These are phyloP conservation scores for Euplexia lucipara DNA, from an alignment of 2,888 invertebrate species.

Conservation along the genomic window DNA sequence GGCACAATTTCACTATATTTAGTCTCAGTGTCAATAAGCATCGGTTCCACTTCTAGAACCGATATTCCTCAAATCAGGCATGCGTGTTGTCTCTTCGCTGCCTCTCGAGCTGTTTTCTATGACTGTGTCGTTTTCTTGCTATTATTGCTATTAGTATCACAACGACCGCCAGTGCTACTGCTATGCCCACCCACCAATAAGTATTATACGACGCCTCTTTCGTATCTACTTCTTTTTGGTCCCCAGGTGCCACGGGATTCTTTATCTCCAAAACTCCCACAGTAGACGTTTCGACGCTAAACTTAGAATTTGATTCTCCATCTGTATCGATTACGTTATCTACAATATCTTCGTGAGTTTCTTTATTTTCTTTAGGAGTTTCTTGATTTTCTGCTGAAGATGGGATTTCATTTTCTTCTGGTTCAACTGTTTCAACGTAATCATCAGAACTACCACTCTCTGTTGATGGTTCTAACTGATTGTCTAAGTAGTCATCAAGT, in stretches of 20 bases:
- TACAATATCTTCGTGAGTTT: slow-evolving; percentile 67
- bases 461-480: slow-evolving; percentile 81
- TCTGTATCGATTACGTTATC: slow-evolving; percentile 82
- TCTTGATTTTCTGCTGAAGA: slow-evolving; percentile 57
- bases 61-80: slow-evolving; percentile 90
- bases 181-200: slow-evolving; percentile 89
- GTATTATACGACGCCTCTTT: slow-evolving; percentile 87
- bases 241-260: slow-evolving; percentile 79
- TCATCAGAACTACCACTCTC: slow-evolving; percentile 75
- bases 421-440: slow-evolving; percentile 79
- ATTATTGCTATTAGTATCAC: slow-evolving; percentile 85
- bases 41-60: slow-evolving; percentile 87
- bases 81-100: slow-evolving; percentile 85
- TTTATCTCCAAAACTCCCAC: slow-evolving; percentile 87
- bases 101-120: slow-evolving; percentile 87
- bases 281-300: slow-evolving; percentile 82
- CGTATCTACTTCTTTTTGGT: slow-evolving; percentile 74
- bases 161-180: slow-evolving; percentile 83
- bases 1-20: slow-evolving; percentile 81
- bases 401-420: slow-evolving; percentile 79
- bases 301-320: slow-evolving; percentile 77
- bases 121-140: slow-evolving; percentile 87
- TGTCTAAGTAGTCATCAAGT: slow-evolving; percentile 89
- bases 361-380: slow-evolving; percentile 35
- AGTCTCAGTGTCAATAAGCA: slow-evolving; percentile 68